Evolutionary conservation across 2,888 invertebrate genomes (phyloP).

Genomic region (Eledone cirrhosa): DNA sequence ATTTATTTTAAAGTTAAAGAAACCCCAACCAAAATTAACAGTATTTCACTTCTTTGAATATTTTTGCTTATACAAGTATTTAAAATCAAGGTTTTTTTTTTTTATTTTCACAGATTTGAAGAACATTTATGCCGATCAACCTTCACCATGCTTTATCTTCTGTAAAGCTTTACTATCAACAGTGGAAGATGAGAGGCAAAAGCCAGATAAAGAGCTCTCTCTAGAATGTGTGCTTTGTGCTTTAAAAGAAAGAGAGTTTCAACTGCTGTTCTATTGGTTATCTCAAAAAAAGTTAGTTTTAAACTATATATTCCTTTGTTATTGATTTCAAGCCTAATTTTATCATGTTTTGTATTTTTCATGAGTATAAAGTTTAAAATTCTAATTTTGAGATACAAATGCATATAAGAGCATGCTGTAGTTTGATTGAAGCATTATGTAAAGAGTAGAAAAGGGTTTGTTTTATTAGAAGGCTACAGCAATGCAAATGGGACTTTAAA

Average conservation of each 20-base stretch:
- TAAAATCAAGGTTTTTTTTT: background rate
- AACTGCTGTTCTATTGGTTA: constrained; percentile 64
- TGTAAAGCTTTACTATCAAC: constrained; percentile 65
- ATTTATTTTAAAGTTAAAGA: too few relatives aligned
- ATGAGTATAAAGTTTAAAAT: background rate
- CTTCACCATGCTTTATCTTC: constrained; percentile 62
- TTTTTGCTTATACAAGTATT: too few relatives aligned
- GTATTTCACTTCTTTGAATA: too few relatives aligned
- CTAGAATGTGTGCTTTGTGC: constrained; percentile 61
- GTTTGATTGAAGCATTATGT: too few relatives aligned
- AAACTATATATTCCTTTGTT: background rate
- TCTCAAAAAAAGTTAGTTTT: constrained; percentile 60
- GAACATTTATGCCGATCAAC: constrained; percentile 31
- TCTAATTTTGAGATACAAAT: background rate
- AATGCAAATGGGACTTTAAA: too few relatives aligned
- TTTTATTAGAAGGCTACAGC: too few relatives aligned
- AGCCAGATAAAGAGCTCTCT: constrained; percentile 58
- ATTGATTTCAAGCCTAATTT: background rate
- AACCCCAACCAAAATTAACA: too few relatives aligned
- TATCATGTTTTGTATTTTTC: background rate
- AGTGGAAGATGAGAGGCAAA: constrained; percentile 55
- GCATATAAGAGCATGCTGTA: too few relatives aligned
- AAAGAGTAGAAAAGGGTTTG: background rate
- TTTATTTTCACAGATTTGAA: background rate
- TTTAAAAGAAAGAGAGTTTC: constrained; percentile 59